A percentile compares a stretch with the other conserved stretches of the same genome.
These are phyloP conservation scores for Merluccius polli DNA, from an alignment of 2,797 vertebrate genomes.

Conservation along the genomic window DNA sequence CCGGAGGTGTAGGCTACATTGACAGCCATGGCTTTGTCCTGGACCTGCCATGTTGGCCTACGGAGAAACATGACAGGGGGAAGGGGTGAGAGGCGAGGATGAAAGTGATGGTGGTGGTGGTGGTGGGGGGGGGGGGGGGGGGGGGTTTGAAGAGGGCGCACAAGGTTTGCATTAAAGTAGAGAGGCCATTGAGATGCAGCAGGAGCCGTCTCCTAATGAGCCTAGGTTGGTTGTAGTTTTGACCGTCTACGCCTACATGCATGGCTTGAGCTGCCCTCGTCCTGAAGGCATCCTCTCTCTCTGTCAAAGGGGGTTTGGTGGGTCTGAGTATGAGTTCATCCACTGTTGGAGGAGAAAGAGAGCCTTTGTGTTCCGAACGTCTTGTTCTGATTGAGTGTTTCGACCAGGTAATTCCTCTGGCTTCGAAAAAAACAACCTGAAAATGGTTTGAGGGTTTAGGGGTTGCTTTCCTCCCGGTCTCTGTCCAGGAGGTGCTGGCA, in stretches of 20 bases:
- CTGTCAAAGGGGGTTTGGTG: not conserved
- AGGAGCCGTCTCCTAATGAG: not conserved
- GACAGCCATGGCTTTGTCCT: slow-evolving; percentile 89
- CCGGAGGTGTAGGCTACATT: slow-evolving; percentile 92
- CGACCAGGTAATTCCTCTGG: slow-evolving; percentile 66
- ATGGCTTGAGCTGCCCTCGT: not conserved
- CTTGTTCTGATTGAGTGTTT: slow-evolving; percentile 63
- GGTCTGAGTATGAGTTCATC: not conserved
- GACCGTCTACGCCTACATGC: not conserved
- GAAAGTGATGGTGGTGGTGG: not conserved
- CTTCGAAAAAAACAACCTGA: slow-evolving; percentile 28
- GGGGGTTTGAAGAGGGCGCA: not conserved
- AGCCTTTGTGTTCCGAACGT: slow-evolving; percentile 32
- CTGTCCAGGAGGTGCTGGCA: not conserved
- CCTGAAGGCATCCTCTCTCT: not conserved
- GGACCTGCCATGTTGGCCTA: slow-evolving; percentile 95
- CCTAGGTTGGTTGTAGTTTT: not conserved
- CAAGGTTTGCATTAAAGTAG: not conserved
- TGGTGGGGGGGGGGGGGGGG: not conserved
- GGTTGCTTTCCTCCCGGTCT: not conserved
- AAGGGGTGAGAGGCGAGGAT: slow-evolving; percentile 39
- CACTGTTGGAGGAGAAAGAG: not conserved
- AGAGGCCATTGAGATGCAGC: no score
- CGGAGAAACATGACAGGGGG: slow-evolving; percentile 41
- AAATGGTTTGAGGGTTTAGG: not conserved